Evolutionary conservation across 2,113 vertebrate genomes (phyloP).

Genomic region (Enhydra lutris): DNA sequence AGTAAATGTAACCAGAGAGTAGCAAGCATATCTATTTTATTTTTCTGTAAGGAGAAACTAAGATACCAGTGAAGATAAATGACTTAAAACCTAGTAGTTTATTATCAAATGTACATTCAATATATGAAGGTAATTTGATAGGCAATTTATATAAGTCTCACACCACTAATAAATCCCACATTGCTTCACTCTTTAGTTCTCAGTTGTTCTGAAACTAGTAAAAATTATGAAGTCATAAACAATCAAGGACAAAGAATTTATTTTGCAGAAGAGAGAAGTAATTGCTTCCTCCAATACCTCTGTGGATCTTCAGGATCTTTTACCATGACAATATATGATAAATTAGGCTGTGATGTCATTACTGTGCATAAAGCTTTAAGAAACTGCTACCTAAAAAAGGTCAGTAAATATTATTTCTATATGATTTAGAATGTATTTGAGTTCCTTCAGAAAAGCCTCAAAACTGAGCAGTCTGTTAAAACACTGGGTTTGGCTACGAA

Average conservation of each 20-base stretch:
- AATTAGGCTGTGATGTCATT: neutral
- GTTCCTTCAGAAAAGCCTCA: neutral
- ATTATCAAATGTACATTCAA: neutral
- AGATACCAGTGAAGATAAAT: neutral
- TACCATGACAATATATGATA: constrained; percentile 40
- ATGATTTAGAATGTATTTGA: neutral
- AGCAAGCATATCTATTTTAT: neutral
- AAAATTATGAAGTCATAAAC: constrained; percentile 88
- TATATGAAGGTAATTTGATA: neutral
- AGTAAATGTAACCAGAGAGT: neutral
- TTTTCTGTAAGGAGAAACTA: neutral
- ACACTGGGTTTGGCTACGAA: neutral
- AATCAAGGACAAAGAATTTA: constrained; percentile 86
- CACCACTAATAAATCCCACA: neutral
- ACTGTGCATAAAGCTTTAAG: neutral
- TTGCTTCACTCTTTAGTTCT: constrained; percentile 64
- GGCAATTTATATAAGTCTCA: neutral
- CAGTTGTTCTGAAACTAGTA: constrained; percentile 84
- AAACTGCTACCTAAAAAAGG: constrained; percentile 27
- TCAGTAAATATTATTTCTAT: neutral
- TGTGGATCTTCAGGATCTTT: constrained; percentile 78
- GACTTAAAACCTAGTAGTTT: neutral
- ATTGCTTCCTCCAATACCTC: constrained; percentile 84
- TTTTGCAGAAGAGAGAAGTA: constrained; percentile 87
- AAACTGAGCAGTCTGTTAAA: neutral